Base-by-base conservation (phyloP, 1,140 invertebrate species). In the Scaptodrosophila lebanonensis region DNA sequence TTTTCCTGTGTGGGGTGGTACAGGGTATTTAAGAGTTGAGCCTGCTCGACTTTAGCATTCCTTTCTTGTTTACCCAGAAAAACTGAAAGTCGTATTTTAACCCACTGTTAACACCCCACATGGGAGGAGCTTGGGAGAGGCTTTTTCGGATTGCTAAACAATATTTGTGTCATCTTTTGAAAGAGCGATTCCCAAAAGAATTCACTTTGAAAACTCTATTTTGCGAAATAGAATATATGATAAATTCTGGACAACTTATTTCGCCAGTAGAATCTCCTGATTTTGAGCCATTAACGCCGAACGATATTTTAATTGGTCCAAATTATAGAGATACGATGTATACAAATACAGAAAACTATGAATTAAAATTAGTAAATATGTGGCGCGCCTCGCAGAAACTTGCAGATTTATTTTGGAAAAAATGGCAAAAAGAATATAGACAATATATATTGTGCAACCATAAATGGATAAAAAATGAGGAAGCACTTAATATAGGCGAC, bases 141-240 rank as follows among this genome's bases (percentile, higher is more conserved):
- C 27, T 29, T 6, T 6, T 29, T 6, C 27, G 9, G 9, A 6
- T 9, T 29, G 27, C 9, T 6, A 29, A 29, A 29, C 27, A 29
- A 29, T 29, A 29, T 29, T 29, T 29, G 9, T 29, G 27, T 11
- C 15, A 15, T 16, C 4, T 16, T 7, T 40, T 4, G 6, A 11
- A 35, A 11, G 32, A 35, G 4, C 32, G n/a, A 11, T 4, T 4
- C 3, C 65, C 2, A n/a, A 40, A 2, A 79, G 66, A 3, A 17
- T 73, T 5, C 13, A 35, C 32, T 35, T 35, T 35, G 13, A 7
- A 8, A 69, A 2, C 43, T 29, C 9, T 29, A 9, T 29, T 29
- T 29, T 29, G 47, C 22, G 72, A 77, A 38, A 62, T 69, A 11
- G 68, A 69, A 13, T 44, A 56, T 8, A 60, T 77, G 4, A 47